Base-by-base conservation (phyloP, 2,113 vertebrate species). In the Perca fluviatilis region DNA sequence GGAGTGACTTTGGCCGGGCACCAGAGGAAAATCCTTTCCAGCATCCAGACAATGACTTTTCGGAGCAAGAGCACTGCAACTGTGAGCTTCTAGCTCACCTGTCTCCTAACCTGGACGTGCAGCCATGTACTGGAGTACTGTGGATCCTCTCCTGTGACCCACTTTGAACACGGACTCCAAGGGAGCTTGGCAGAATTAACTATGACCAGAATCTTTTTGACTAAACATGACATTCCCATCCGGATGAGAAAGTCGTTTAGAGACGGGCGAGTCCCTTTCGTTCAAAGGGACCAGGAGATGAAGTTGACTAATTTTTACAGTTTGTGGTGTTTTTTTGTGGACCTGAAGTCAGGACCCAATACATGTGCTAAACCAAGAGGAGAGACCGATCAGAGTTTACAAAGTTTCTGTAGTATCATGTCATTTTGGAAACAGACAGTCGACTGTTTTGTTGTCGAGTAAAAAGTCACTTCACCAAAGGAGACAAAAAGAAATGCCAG, bases 11-110 rank as follows among this genome's bases (percentile, higher is more conserved):
- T 97, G 86, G 96, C 96, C 6, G 96, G 96, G 0, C 96, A 97
- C 84, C 96, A 96, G 89, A 95, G 96, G 92, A 97, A 97, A 90
- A 96, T 97, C 68, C 91, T 97, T 13, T 95, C 95, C 93, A 96
- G 96, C 86, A 93, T 96, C 77, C 96, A 96, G 86, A 95, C 93
- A 25, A 95, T 97, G 89, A 93, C 91, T 64, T 92, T 94, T 75
- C 92, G 91, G 74, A 94, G 91, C 90, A 96, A 96, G 88, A 91
- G 81, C 89, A 88, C 94, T 3, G 85, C 92, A 27, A 91, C 93
- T n/a, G 90, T 95, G 87, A 94, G 92, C 75, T 96, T 95, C 94
- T 96, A 94, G 81, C 75, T 64, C 63, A 54, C 80, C 74, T 49
- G n/a, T 60, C 64, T 43, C 25, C 62, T 5, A 11, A 67, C 71